Conservation (phyloP, 1,140 invertebrate species). For the Colletes latitarsis region DNA sequence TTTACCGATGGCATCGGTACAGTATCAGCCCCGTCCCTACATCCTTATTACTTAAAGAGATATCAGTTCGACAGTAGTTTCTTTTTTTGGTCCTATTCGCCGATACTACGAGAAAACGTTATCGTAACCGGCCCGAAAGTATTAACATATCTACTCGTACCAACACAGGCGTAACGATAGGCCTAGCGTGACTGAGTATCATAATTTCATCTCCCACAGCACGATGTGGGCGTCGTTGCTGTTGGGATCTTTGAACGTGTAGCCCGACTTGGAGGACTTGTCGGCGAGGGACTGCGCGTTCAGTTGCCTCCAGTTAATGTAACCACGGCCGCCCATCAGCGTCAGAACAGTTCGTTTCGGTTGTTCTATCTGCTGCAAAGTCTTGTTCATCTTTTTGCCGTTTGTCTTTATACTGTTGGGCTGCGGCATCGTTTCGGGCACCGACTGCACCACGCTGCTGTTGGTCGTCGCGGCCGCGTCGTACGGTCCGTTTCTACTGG, state of each 20-base stretch:
- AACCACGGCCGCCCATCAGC: conserved; percentile 92
- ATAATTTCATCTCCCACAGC: conserved; percentile 95
- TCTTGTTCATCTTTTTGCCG: conserved; percentile 70
- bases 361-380: conserved; percentile 79
- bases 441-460: conserved; percentile 56
- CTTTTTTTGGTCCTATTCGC: conserved; percentile 56
- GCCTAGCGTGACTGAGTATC: conserved; percentile 73
- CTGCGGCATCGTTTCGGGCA: conserved; percentile 39
- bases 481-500: conserved; percentile 84
- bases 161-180: conserved; percentile 23
- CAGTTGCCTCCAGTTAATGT: conserved; percentile 89
- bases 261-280: conserved; percentile 72
- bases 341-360: conserved; percentile 90
- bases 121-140: conserved; percentile 22
- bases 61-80: conserved; percentile 43
- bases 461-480: conserved; percentile 65
- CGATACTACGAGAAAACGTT: conserved; percentile 8
- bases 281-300: conserved; percentile 72
- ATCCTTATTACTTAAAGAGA: conserved; percentile 24
- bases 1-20: no score
- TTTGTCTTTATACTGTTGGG: conserved; percentile 64
- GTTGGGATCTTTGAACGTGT: conserved; percentile 83
- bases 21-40: no score
- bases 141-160: conserved; percentile 41
- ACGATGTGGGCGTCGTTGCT: conserved; percentile 92